Base-by-base conservation (phyloP, 2,888 invertebrate species). In the Mimas tiliae region DNA sequence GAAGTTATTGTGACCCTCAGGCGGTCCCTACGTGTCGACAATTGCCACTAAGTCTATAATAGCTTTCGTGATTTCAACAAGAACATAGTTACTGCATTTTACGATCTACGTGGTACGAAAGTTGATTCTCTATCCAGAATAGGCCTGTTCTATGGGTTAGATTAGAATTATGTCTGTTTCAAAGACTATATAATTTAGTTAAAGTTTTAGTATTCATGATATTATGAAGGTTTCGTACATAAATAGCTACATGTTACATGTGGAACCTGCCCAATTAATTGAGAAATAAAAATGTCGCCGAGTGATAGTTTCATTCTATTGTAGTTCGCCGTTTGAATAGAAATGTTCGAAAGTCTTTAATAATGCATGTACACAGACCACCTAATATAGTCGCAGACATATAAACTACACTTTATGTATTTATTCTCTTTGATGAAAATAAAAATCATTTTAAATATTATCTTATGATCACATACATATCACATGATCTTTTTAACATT, bases 1-100 rank as follows among this genome's bases (percentile, higher is more conserved):
- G 73, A 81, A 82, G 79, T 82, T 83, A 83, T 81, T 77, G 75
- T 76, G 74, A 81, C 80, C 80, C 79, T 77, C 67, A 74, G 16
- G 58, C 50, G 19, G 64, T 27, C 62, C 52, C 51, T 75, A 69
- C 67, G 65, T 72, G 69, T 72, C 66, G 66, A 64, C 68, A 48
- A 67, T 72, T 50, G 62, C 63, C 69, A 70, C 69, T 69, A 72
- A 69, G 65, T 68, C 68, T 70, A 47, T 45, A 64, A 64, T 50
- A 50, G 52, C 62, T 14, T 65, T 55, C 66, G 12, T 58, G 67
- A 69, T 71, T 73, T 74, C 69, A 50, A 67, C n/a, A 27, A 65
- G 63, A 70, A 66, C 45, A 51, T 51, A 38, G 63, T 34, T 51
- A 64, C 34, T 51, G 33, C 63, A 51, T 64, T 64, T 64, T 64